Evolutionary conservation across 2,888 invertebrate genomes (phyloP), one percentile per base, ranked within the genome.

Genomic region (Leucoma salicis): DNA sequence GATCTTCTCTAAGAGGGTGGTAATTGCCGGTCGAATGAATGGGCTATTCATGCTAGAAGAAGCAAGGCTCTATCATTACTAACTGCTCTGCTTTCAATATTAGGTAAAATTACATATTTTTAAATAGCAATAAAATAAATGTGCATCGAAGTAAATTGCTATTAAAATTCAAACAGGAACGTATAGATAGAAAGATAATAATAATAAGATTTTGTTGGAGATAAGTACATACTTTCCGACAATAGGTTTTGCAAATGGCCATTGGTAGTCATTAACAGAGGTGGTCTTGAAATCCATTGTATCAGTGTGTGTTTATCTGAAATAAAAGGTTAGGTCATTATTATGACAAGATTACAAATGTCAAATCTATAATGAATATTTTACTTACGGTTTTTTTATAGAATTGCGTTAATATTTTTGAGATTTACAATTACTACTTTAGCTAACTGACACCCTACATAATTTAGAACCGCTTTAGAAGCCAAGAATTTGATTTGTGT

Each of bases 181-280:
- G n/a, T n/a, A n/a, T n/a, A n/a, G n/a, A n/a, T n/a, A n/a, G n/a
- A n/a, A n/a, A n/a, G n/a, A n/a, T n/a, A n/a, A n/a, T n/a, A n/a
- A n/a, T n/a, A n/a, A n/a, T n/a, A n/a, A n/a, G n/a, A n/a, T n/a
- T n/a, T n/a, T n/a, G n/a, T n/a, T n/a, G n/a, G n/a, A n/a, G n/a
- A n/a, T n/a, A n/a, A n/a, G 8, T 12, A 15, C 24, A 27, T 82
- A 92, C 92, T 84, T 92, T 46, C 90, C 85, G 31, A 90, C 70
- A 3, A 92, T 59, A 0, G 92, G 91, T 53, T 91, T 91, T 18
- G 90, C 79, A 67, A 90, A 91, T 0, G 93, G 93, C 92, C 93
- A 93, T 62, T 82, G 84, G 59, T 79, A 93, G 51, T 92, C 92
- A 44, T 72, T 82, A 46, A 83, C 84, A 36, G 76, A 80, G 18